Conservation (phyloP, 2,113 vertebrate species). For the Ceratotherium simum region DNA sequence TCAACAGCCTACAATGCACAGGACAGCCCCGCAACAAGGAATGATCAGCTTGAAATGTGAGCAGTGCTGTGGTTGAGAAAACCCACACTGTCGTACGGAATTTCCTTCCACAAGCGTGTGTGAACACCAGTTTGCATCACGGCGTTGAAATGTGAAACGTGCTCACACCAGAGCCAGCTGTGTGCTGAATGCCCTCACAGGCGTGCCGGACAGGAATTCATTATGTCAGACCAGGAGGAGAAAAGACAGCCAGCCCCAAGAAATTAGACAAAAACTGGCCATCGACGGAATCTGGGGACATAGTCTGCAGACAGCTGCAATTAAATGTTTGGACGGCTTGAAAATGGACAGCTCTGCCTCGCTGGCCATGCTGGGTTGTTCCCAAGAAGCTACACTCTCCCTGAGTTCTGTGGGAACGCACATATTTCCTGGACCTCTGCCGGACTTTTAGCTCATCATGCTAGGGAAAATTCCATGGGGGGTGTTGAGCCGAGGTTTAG, state of each 20-base stretch:
- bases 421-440: neutral
- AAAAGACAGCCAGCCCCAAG: neutral
- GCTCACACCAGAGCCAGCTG: neutral
- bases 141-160: neutral
- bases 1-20: fast-evolving
- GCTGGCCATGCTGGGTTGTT: fast-evolving
- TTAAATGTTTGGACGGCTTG: fast-evolving
- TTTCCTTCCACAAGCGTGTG: neutral
- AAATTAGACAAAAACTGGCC: neutral
- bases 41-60: fast-evolving
- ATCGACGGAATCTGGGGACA: neutral
- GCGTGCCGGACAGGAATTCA: neutral
- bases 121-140: neutral
- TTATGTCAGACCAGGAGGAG: neutral
- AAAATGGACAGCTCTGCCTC: fast-evolving
- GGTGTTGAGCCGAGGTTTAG: neutral
- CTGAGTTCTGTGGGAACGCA: neutral
- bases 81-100: neutral
- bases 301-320: neutral
- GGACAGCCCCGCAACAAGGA: neutral
- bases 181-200: neutral
- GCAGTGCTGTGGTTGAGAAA: neutral
- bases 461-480: neutral
- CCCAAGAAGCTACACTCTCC: neutral
- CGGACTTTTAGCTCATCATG: neutral